Conservation (phyloP, 2,888 invertebrate species). For the Mantis religiosa region DNA sequence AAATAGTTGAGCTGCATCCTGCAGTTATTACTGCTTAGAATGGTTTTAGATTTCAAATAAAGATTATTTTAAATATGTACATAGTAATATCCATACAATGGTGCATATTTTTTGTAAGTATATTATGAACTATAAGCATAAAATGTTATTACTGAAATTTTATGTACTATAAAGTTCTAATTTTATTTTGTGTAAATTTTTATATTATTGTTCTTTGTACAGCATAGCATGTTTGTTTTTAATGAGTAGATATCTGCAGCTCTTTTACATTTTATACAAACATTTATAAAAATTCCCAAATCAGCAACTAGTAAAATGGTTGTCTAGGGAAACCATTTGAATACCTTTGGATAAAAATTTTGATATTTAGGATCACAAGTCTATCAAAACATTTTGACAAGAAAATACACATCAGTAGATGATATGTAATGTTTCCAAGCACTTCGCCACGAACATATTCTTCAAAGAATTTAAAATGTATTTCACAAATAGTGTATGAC, state of each 20-base stretch:
- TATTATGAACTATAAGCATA: not conserved
- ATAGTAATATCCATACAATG: not conserved
- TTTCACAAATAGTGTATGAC: not conserved
- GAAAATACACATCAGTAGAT: not conserved
- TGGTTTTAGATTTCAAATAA: not conserved
- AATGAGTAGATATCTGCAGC: not conserved
- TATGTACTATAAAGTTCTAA: not conserved
- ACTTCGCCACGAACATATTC: not conserved
- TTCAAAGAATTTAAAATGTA: not conserved
- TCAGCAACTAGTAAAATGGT: not conserved
- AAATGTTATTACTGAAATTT: not conserved
- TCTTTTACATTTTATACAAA: not conserved
- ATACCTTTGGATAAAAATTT: not conserved
- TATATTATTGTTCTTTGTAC: not conserved
- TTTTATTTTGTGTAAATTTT: slow-evolving; percentile 10
- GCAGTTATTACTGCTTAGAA: not conserved
- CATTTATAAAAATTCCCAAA: not conserved
- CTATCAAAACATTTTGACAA: not conserved
- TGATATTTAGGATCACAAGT: not conserved
- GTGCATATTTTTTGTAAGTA: slow-evolving; percentile 8
- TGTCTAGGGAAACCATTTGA: not conserved
- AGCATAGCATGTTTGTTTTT: not conserved
- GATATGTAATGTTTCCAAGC: not conserved
- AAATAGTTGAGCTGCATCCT: not conserved
- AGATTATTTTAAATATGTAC: slow-evolving; percentile 4